These are phyloP conservation scores for Ovis aries DNA, from an alignment of 2,113 vertebrate species.

Conservation along the genomic window DNA sequence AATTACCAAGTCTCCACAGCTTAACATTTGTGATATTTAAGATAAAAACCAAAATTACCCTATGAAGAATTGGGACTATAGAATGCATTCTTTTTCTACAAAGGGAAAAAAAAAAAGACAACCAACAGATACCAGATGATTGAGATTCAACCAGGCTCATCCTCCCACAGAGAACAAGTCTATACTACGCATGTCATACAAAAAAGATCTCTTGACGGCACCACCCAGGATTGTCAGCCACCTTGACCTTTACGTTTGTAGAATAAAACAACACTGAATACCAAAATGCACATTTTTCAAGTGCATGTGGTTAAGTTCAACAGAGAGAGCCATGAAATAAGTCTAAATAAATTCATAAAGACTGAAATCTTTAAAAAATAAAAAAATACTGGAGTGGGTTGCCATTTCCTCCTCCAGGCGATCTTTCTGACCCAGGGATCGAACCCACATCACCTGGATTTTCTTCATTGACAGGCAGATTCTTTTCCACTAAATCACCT, in stretches of 20 bases:
- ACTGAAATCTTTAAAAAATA: not conserved
- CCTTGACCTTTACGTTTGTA: not conserved
- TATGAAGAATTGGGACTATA: not conserved
- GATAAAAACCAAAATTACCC: not conserved
- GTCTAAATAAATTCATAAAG: not conserved
- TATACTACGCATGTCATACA: not conserved
- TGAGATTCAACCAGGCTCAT: not conserved
- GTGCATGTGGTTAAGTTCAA: not conserved
- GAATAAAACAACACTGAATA: not conserved
- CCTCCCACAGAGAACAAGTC: not conserved
- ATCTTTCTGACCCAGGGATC: not conserved
- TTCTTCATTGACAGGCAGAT: not conserved
- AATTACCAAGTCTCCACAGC: not conserved
- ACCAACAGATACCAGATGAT: not conserved
- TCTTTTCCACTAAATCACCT: not conserved
- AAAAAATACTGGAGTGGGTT: not conserved
- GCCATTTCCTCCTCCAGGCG: not conserved
- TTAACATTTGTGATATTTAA: not conserved
- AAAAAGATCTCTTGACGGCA: not conserved
- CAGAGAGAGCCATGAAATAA: not conserved
- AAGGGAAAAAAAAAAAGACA: not conserved
- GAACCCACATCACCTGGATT: not conserved
- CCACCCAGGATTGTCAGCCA: fast-evolving
- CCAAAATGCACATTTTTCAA: not conserved
- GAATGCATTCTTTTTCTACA: not conserved